A percentile compares a stretch with the other conserved stretches of the same genome.
Evolutionary conservation across 2,797 vertebrate species (phyloP).

Genomic region (Bradypodion pumilum): DNA sequence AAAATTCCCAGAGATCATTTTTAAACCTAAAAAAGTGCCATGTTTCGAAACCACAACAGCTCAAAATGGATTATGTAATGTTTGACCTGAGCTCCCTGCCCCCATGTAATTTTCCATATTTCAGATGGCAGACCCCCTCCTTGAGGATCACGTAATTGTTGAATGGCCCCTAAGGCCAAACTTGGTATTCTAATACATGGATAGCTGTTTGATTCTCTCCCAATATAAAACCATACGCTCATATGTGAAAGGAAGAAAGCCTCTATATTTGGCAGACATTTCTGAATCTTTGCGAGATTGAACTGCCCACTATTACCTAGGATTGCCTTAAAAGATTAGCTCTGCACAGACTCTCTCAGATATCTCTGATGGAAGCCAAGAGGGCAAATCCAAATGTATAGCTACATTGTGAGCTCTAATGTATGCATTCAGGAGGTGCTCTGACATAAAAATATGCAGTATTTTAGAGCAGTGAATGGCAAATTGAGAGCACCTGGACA

Average conservation of each 20-base stretch:
- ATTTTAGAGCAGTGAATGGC: not conserved
- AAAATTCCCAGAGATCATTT: too few species aligned
- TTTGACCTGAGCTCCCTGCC: too few species aligned
- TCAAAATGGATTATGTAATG: too few species aligned
- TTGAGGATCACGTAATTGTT: too few species aligned
- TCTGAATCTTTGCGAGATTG: not conserved
- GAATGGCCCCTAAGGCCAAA: not conserved
- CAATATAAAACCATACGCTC: not conserved
- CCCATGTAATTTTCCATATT: too few species aligned
- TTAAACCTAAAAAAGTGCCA: too few species aligned
- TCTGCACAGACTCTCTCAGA: not conserved
- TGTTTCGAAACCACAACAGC: too few species aligned
- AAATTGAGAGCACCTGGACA: too few species aligned
- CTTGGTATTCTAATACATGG: not conserved
- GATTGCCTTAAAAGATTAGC: not conserved
- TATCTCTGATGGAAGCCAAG: not conserved
- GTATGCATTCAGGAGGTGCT: not conserved
- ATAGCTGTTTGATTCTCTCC: not conserved
- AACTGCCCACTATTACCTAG: not conserved
- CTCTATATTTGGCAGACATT: not conserved
- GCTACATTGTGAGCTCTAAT: not conserved
- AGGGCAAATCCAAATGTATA: not conserved
- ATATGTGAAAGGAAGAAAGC: not conserved
- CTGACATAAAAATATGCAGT: too few species aligned
- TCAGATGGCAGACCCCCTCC: too few species aligned